phyloP scores from a whole-genome alignment of 2,113 vertebrate species.

The Hystrix cristata region DNA sequence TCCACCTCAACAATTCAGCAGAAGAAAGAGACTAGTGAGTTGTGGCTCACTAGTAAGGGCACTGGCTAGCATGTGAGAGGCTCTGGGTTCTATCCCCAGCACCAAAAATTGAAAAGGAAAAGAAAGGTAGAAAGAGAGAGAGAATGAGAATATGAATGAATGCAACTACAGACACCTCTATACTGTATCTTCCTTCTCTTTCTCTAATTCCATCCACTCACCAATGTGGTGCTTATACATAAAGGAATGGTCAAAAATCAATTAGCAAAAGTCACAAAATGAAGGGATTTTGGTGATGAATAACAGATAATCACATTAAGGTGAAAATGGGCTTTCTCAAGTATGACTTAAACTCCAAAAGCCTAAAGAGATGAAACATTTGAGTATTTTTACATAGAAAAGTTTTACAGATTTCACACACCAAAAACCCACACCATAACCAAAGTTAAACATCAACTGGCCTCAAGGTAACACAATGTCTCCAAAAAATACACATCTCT shows the following conservation, averaged over 20 bases:
- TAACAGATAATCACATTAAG: not conserved
- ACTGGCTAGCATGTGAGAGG: not conserved
- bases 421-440: not conserved
- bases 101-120: not conserved
- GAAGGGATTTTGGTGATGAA: not conserved
- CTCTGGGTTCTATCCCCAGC: not conserved
- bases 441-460: not conserved
- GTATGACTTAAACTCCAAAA: not conserved
- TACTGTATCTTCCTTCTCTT: not conserved
- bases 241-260: not conserved
- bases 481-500: not conserved
- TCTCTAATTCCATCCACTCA: not conserved
- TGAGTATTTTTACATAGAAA: not conserved
- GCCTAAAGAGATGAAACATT: not conserved
- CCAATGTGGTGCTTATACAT: not conserved
- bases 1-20: slow-evolving; percentile 9
- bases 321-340: not conserved
- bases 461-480: not conserved
- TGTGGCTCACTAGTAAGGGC: not conserved
- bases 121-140: too few relatives aligned
- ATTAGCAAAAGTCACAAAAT: not conserved
- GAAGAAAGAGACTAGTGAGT: not conserved
- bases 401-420: not conserved
- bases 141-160: not conserved
- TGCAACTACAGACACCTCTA: not conserved